Conservation (phyloP, 2,113 vertebrate species). For the Petrocephalus zakoni region DNA sequence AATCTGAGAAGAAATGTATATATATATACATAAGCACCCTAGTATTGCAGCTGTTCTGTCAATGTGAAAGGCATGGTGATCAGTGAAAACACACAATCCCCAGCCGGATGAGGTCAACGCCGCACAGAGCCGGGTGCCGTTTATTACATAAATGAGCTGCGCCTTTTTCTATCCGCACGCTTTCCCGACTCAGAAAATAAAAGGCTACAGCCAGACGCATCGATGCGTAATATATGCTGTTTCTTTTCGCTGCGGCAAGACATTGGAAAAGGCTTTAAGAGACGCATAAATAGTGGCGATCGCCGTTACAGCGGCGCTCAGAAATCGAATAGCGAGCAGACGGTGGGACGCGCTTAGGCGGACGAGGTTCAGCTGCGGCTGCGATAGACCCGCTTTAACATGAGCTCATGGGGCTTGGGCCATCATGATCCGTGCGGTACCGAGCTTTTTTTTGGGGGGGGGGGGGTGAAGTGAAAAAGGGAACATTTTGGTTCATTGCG, state of each 20-base stretch:
- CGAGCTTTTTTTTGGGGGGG: not conserved
- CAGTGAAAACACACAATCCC: not conserved
- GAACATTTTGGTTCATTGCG: not conserved
- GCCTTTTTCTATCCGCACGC: not conserved
- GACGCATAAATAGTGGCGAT: not conserved
- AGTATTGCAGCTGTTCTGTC: not conserved
- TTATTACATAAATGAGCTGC: not conserved
- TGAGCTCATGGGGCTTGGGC: not conserved
- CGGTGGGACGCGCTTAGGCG: not conserved
- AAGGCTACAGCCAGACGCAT: not conserved
- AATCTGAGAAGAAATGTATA: not conserved
- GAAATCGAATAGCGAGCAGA: not conserved
- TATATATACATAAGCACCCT: not conserved
- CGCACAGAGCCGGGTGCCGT: not conserved
- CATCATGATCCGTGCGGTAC: not conserved
- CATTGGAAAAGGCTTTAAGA: not conserved
- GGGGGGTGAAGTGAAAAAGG: not conserved
- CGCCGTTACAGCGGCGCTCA: not conserved
- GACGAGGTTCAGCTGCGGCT: not conserved
- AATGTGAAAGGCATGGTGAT: not conserved
- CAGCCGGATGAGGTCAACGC: constrained; percentile 10
- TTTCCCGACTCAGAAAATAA: not conserved
- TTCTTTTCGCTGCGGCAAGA: not conserved
- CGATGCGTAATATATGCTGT: not conserved
- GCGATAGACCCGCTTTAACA: not conserved